Evolutionary conservation across 2,113 vertebrate genomes (phyloP).

Genomic region (Plestiodon gilberti): DNA sequence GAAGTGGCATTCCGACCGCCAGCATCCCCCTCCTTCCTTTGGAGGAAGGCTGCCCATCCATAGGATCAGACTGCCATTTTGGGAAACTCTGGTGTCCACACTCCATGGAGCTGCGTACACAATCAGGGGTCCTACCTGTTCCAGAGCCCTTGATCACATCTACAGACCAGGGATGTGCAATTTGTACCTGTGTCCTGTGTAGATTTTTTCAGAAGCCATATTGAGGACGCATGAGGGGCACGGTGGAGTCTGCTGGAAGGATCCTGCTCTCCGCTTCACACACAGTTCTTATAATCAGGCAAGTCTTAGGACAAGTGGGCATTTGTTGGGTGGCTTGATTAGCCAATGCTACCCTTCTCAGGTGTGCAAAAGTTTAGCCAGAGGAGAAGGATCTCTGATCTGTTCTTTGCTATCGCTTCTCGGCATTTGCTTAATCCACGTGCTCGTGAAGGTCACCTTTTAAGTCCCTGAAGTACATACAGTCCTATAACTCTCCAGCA

Average conservation of each 20-base stretch:
- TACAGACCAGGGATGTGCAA: no score
- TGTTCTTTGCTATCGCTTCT: background rate
- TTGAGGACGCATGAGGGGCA: background rate
- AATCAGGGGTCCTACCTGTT: no score
- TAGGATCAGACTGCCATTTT: no score
- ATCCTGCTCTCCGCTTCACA: background rate
- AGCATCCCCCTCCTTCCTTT: no score
- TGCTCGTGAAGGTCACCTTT: constrained; percentile 10
- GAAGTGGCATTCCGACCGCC: no score
- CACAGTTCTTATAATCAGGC: background rate
- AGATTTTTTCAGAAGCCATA: background rate
- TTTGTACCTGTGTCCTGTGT: no score
- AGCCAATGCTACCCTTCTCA: background rate
- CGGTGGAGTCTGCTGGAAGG: no score
- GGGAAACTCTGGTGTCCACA: no score
- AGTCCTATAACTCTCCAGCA: background rate
- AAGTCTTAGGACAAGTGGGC: background rate
- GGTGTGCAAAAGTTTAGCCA: background rate
- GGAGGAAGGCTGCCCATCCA: no score
- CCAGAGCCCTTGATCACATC: no score
- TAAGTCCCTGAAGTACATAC: background rate
- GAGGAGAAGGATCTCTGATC: background rate
- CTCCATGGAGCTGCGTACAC: no score
- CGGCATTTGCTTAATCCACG: background rate
- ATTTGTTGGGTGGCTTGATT: background rate